These are phyloP conservation scores for Leptinotarsa juncta DNA, from an alignment of 2,888 invertebrate genomes.

Conservation along the genomic window DNA sequence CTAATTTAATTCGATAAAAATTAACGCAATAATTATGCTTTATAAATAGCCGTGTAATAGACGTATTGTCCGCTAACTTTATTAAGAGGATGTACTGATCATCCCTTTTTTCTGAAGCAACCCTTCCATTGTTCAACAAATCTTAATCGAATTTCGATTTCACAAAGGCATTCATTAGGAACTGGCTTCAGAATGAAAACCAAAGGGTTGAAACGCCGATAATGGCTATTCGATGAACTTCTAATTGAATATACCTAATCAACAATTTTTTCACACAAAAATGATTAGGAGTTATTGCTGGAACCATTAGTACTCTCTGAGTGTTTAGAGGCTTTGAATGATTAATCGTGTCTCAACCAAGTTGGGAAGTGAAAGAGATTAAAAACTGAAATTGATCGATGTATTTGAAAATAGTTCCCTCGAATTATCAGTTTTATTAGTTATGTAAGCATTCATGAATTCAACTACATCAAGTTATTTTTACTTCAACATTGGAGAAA, in stretches of 20 bases:
- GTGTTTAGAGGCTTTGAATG: constrained; percentile 10
- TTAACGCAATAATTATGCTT: constrained; percentile 33
- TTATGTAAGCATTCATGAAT: no score
- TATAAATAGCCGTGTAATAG: constrained; percentile 44
- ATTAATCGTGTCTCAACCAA: background rate
- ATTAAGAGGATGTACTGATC: constrained; percentile 41
- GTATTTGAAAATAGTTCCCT: no score
- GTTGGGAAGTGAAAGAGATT: background rate
- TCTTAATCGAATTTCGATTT: constrained; percentile 43
- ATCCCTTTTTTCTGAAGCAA: constrained; percentile 38
- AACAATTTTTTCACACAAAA: constrained; percentile 31
- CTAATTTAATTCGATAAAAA: constrained; percentile 26
- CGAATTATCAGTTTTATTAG: no score
- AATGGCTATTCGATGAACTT: constrained; percentile 31
- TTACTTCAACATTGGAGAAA: no score
- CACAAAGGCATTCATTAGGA: constrained; percentile 40
- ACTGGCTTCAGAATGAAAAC: constrained; percentile 44
- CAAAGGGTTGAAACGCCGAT: constrained; percentile 47
- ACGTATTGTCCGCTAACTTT: constrained; percentile 40
- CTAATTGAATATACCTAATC: constrained; percentile 40
- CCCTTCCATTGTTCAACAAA: constrained; percentile 39
- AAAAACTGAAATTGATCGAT: constrained; percentile 13
- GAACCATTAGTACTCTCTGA: constrained; percentile 6
- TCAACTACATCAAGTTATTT: no score
- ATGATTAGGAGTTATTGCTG: constrained; percentile 1